Evolutionary conservation across 2,113 vertebrate species (phyloP), one percentile per base, ranked within the genome.

Genomic region (Hemicordylus capensis): DNA sequence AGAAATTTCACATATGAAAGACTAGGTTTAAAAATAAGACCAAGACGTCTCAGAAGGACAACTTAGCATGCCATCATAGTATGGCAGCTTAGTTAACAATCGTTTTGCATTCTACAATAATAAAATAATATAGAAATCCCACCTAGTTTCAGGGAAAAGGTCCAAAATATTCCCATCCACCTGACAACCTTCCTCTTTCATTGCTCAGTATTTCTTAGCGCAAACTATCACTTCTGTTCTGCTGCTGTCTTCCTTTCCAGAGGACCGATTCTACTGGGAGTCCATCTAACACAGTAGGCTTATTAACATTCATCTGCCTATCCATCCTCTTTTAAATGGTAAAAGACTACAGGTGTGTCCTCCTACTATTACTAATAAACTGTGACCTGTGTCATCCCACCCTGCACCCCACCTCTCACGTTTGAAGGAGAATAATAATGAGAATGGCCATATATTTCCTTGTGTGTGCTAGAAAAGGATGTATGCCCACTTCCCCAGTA

Each of bases 1-100:
- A 76, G 63, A 58, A 66, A 19, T 31, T 42, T 67, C 72, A 42
- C 31, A 1, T 10, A 61, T 56, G 54, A 48, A 37, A 14, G 10
- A 61, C 48, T 46, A 90, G 1, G 6, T 6, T 87, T 87, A 76
- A 1, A 24, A 87, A 90, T 90, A 39, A 75, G 83, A 51, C 2
- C 66, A 44, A 76, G 39, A 66, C 4, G 37, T 58, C 10, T 51
- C 54, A 87, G 61, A 91, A 83, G 39, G 22, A 12, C 28, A 86
- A 5, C 76, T 86, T 76, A 80, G 59, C 54, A 37, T 42, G 76
- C 67, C 9, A 83, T 82, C 4, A 9, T 37, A 75, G 39, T 61
- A 83, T 86, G 81, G 6, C 81, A 84, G 19, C 0, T 76, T 42
- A 1, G 20, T 59, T 20, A 44, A 19, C 72, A 88, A 85, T 64